phyloP scores from a whole-genome alignment of 2,113 vertebrate species.

The Gadus macrocephalus region DNA sequence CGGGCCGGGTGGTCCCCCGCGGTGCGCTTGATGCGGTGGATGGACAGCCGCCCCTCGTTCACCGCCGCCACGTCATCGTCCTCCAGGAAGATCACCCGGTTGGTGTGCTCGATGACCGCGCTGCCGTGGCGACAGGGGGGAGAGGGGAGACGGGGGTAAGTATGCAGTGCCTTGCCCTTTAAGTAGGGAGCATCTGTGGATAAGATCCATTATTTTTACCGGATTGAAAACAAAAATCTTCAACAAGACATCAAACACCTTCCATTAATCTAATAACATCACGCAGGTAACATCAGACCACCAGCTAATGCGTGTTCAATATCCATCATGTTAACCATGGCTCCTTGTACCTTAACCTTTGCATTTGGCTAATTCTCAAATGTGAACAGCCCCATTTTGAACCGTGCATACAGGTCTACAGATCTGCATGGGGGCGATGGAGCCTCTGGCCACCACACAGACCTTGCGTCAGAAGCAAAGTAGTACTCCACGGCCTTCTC shows the following conservation, averaged over 20 bases:
- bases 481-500: slow-evolving; percentile 97
- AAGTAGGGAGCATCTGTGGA: background rate
- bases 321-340: too few relatives aligned
- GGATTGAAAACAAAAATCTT: too few relatives aligned
- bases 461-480: slow-evolving; percentile 98
- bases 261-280: too few relatives aligned
- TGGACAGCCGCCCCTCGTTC: slow-evolving; percentile 87
- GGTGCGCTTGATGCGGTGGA: slow-evolving; percentile 92
- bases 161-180: background rate
- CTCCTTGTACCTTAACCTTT: too few relatives aligned
- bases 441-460: background rate
- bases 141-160: background rate
- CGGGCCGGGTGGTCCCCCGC: slow-evolving; percentile 88
- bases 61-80: slow-evolving; percentile 95
- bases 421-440: too few relatives aligned
- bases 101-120: slow-evolving; percentile 96
- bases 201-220: too few relatives aligned
- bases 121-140: slow-evolving; percentile 52
- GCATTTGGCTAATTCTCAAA: too few relatives aligned
- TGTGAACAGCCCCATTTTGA: too few relatives aligned
- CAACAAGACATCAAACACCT: too few relatives aligned
- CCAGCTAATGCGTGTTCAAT: too few relatives aligned
- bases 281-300: too few relatives aligned
- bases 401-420: too few relatives aligned
- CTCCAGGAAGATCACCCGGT: slow-evolving; percentile 94